phyloP scores from a whole-genome alignment of 2,888 invertebrate genomes.

The Lepidochitona cinerea region DNA sequence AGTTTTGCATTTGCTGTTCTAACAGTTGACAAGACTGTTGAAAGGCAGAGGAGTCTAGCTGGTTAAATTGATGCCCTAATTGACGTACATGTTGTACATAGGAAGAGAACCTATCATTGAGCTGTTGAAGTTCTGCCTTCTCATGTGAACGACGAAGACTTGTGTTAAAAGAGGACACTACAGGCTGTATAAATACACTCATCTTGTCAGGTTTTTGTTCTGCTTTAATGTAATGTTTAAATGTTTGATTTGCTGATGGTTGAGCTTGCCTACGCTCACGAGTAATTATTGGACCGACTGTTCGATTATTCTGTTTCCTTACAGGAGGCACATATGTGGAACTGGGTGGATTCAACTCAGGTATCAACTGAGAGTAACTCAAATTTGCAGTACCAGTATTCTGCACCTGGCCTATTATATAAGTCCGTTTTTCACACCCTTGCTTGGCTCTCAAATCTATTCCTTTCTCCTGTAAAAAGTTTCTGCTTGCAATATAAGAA shows the following conservation, averaged over 20 bases:
- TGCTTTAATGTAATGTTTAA: neutral
- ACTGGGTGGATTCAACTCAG: neutral
- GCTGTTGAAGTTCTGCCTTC: slow-evolving; percentile 52
- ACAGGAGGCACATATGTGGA: neutral
- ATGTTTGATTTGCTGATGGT: neutral
- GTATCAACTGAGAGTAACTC: neutral
- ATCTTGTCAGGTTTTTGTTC: neutral
- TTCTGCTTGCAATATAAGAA: neutral
- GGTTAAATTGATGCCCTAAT: slow-evolving; percentile 46
- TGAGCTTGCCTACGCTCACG: neutral
- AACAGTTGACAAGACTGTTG: slow-evolving; percentile 55
- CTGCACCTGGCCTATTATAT: neutral
- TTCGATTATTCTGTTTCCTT: neutral
- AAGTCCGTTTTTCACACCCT: neutral
- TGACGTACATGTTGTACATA: slow-evolving; percentile 56
- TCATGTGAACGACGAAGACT: slow-evolving; percentile 33
- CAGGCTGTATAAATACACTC: neutral
- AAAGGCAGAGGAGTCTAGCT: slow-evolving; percentile 53
- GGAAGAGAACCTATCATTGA: slow-evolving; percentile 55
- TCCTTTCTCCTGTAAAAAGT: neutral
- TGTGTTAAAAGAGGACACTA: neutral
- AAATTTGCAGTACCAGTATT: neutral
- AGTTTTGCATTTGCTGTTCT: slow-evolving; percentile 57
- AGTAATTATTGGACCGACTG: neutral
- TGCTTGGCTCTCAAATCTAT: neutral